Evolutionary conservation across 2,888 invertebrate species (phyloP), one percentile per base, ranked within the genome.

Genomic region (Ectemnius continuus): DNA sequence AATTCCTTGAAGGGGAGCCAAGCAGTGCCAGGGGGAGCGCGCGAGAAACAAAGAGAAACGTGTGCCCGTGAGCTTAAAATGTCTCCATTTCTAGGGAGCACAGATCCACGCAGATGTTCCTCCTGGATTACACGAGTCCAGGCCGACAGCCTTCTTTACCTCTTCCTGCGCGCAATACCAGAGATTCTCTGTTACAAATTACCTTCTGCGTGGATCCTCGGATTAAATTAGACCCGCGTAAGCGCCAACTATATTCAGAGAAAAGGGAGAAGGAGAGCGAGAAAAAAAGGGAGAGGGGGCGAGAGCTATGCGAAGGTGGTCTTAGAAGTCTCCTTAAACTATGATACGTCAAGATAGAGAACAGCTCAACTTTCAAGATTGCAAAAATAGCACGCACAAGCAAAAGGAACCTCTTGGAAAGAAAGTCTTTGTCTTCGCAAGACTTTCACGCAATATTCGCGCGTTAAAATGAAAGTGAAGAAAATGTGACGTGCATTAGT

Each of bases 1-100:
- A 78, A 78, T 82, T 82, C 75, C 76, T 80, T 69, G 76, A 76
- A 80, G 78, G 83, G 80, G 73, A 78, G 75, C 78, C 75, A 72
- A 73, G 68, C 71, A 16, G 1, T n/a, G 52, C 4, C 14, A 52
- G 52, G 16, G 52, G n/a, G 52, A 52, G 52, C 36, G 11, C 36
- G 36, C 36, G 36, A 36, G 36, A 36, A 11, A 36, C 36, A 36
- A 36, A 65, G 83, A 62, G 70, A 73, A 73, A 75, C 74, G 73
- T 78, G 76, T 70, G 73, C 67, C 56, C 63, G 61, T 68, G 61
- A 73, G 78, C 80, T 80, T 82, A 80, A 82, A 79, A 75, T 73
- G 80, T 73, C 79, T 82, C 74, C 75, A 73, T 80, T 73, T 75
- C 67, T 72, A 68, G 61, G 69, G 73, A 65, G 70, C 78, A 70